Evolutionary conservation across 2,113 vertebrate species (phyloP), one percentile per base, ranked within the genome.

Genomic region (Tympanuchus pallidicinctus): DNA sequence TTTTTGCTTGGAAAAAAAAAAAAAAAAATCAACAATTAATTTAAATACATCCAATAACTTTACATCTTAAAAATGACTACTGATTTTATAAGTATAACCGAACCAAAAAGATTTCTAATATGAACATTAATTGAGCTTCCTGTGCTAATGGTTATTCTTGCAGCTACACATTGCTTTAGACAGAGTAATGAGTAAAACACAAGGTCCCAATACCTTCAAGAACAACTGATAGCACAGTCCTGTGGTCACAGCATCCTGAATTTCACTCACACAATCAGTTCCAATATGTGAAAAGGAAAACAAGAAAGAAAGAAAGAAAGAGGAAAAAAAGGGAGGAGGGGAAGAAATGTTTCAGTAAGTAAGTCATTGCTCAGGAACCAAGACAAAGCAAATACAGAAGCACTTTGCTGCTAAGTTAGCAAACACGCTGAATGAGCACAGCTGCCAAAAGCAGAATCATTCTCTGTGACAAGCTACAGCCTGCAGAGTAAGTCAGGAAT

Each of bases 21-120:
- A 38, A 38, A 38, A 97, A 96, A 96, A 96, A 94, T 96, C 96
- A 96, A 93, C 91, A 92, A 95, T 87, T 97, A 94, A 98, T 97
- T 97, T 97, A 97, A 98, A 96, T 90, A 96, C 21, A 97, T 89
- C 94, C 79, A 89, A 94, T 94, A 95, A 86, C 56, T 32, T 54
- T 50, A 78, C 32, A 76, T 91, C 50, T 90, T 96, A 34, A 56
- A 45, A 56, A 45, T 90, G 34, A 61, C 40, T 30, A 25, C 50
- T 82, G 48, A 93, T 96, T 97, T 97, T 95, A 71, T 74, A 92
- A 91, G 83, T 86, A 93, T 93, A 76, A 91, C 64, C 59, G 14
- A 86, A 92, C 32, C n/a, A 86, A 87, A 88, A 95, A 57, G 34
- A 76, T 69, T 90, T 89, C 77, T 88, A 89, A 92, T 93, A 42